A percentile compares a stretch with the other conserved stretches of the same genome.
These are phyloP conservation scores for Piscicola geometra DNA, from an alignment of 2,888 invertebrate genomes.

Conservation along the genomic window DNA sequence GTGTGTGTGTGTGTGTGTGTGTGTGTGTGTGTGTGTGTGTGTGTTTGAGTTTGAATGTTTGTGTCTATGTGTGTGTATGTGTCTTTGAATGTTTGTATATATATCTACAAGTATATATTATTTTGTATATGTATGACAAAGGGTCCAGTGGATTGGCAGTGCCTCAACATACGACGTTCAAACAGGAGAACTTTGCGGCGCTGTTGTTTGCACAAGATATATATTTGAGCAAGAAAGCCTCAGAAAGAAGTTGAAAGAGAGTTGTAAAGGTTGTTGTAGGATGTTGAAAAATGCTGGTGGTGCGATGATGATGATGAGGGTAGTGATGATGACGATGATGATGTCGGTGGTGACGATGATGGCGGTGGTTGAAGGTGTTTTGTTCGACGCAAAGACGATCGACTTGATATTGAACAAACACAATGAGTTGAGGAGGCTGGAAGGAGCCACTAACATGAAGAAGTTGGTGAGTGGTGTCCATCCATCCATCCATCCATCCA, in stretches of 20 bases:
- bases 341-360: too few relatives aligned
- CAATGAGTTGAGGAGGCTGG: background rate
- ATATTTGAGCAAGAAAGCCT: too few relatives aligned
- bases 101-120: slow-evolving; percentile 18
- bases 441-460: background rate
- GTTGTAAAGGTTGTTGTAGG: too few relatives aligned
- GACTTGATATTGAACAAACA: background rate
- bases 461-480: background rate
- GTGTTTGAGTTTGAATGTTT: slow-evolving; percentile 1
- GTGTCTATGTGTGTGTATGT: background rate
- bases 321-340: too few relatives aligned
- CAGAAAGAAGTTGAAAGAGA: too few relatives aligned
- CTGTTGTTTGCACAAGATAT: too few relatives aligned
- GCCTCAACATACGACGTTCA: background rate
- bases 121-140: background rate
- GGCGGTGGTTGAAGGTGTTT: background rate
- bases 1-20: slow-evolving; percentile 19
- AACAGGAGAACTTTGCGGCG: background rate
- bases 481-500: too few relatives aligned
- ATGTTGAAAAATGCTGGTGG: too few relatives aligned
- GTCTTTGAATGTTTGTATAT: background rate
- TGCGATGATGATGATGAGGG: too few relatives aligned
- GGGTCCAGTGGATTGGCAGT: background rate
- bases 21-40: slow-evolving; percentile 19
- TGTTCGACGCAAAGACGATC: background rate